Evolutionary conservation across 2,113 vertebrate genomes (phyloP), one percentile per base, ranked within the genome.

Genomic region (Nothocercus nigrocapillus): DNA sequence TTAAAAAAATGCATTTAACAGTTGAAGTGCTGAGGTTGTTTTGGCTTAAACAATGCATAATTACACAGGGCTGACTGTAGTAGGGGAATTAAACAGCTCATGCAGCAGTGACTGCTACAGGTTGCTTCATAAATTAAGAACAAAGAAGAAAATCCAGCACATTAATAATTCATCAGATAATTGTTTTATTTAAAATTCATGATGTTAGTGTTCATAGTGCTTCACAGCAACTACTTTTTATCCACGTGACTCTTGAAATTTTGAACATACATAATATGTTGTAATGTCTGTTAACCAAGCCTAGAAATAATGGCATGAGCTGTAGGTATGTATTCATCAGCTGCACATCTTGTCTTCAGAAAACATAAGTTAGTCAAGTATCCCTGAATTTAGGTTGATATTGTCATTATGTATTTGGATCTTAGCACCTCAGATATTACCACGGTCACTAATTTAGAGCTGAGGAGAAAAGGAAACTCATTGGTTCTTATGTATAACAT

Each of bases 361-460:
- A 94, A 95, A 90, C 32, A n/a, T 44, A 61, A 93, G 51, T 88
- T 88, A 83, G 61, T 16, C 28, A 70, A 77, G 69, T 40, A 68
- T 89, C 82, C 34, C 68, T 89, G 88, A 93, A 93, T 89, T 93
- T 91, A 96, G 85, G 94, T 96, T 91, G 90, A 73, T 51, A 36
- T 70, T 88, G 75, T 54, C 85, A 34, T 62, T 89, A 61, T 49
- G 58, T 69, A 18, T 61, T 7, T 51, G 72, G 76, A 49, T 92
- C 42, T 19, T 79, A 54, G 47, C 78, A 72, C 32, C 54, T 85
- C 68, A 53, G 25, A 64, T 34, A 40, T 81, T 77, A 59, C 56
- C 17, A 11, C 18, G 15, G 14, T 1, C 90, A 18, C 64, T 86
- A 88, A 91, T 78, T 56, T 51, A 67, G 30, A 32, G 61, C 11